Base-by-base conservation (phyloP, 2,113 vertebrate species). In the Ochotona princeps region DNA sequence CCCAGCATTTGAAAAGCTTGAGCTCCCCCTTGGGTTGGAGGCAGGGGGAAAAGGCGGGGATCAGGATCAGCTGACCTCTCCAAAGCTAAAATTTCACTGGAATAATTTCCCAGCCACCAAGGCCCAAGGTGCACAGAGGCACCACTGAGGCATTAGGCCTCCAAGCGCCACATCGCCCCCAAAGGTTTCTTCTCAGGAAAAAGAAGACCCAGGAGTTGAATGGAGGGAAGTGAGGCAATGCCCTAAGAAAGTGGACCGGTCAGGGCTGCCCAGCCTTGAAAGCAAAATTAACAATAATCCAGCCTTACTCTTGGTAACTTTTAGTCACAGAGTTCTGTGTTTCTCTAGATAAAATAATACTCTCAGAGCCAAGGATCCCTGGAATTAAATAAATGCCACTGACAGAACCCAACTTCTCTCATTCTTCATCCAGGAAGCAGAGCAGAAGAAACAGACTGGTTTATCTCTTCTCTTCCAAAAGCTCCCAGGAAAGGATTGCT, bases 61-160 rank as follows among this genome's bases (percentile, higher is more conserved):
- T 44, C 38, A 44, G 38, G 38, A 44, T 44, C 93, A 94, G 92
- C 96, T 97, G 91, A 97, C 66, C 92, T 73, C 35, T 0, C 96
- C 96, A 95, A 94, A 97, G 90, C 90, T 97, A 96, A 97, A 94
- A 96, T 96, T 97, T 97, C 63, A 95, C 95, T 88, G 78, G 54
- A 44, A 94, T 93, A 95, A 97, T 97, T 97, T 97, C 96, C 96
- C 97, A 92, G 95, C 83, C 92, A 87, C 91, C 87, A 91, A 83
- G 65, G 60, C 25, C n/a, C 79, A 61, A 89, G 89, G 38, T n/a
- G 88, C 79, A 65, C 79, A 60, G 72, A 85, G 84, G 57, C 73
- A 74, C 51, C 60, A 28, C 51, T 87, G 95, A 95, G 95, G 94
- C 95, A 96, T 90, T 96, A 96, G 90, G 84, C 94, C 90, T 87